Evolutionary conservation across 2,888 invertebrate genomes (phyloP).

Genomic region (Alviniconcha strummeri): DNA sequence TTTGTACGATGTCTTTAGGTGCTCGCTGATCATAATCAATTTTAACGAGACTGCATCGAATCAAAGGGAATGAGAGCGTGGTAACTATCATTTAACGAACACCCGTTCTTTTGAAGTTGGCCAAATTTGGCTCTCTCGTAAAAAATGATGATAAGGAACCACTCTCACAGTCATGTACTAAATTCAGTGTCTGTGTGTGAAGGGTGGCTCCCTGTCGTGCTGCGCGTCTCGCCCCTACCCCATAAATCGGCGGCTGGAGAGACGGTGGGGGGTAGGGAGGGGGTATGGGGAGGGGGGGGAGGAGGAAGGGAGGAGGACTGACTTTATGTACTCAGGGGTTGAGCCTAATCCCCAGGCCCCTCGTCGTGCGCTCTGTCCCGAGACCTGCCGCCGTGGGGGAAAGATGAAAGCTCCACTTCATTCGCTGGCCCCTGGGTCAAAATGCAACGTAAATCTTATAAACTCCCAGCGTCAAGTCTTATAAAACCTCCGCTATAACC

Average conservation of each 20-base stretch:
- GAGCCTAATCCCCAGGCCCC: background rate
- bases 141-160: no score
- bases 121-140: no score
- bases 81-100: no score
- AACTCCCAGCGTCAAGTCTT: background rate
- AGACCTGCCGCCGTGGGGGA: background rate
- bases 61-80: no score
- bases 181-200: background rate
- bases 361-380: conserved; percentile 10
- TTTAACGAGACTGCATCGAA: no score
- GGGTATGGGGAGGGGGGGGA: background rate
- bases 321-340: conserved; percentile 9
- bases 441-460: conserved; percentile 1
- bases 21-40: no score
- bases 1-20: no score
- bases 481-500: no score
- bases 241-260: conserved; percentile 11
- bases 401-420: conserved; percentile 21
- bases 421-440: conserved; percentile 7
- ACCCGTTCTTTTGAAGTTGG: no score
- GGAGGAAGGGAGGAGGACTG: background rate
- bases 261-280: background rate
- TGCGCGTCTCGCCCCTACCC: conserved; percentile 1
- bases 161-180: no score
- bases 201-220: conserved; percentile 6